Conservation (phyloP, 2,888 invertebrate genomes). For the Scaeva pyrastri region DNA sequence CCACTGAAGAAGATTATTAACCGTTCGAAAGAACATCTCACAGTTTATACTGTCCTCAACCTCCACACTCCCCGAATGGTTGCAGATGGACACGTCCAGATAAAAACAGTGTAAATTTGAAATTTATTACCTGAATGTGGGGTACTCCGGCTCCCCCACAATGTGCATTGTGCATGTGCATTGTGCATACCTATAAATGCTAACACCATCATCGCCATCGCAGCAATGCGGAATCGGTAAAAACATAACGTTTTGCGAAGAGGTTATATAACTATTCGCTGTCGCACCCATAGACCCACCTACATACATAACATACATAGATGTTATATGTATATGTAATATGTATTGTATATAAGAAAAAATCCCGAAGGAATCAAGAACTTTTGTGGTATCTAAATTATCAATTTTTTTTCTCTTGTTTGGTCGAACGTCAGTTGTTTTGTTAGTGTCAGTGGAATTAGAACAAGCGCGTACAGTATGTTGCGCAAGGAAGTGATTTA, state of each 20-base stretch:
- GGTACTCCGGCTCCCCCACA: constrained; percentile 70
- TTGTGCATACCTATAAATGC: constrained; percentile 24
- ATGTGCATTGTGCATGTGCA: background rate
- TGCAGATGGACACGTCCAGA: constrained; percentile 71
- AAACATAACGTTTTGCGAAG: constrained; percentile 22
- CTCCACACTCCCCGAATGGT: constrained; percentile 3
- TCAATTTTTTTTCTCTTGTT: constrained; percentile 63
- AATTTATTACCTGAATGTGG: constrained; percentile 75
- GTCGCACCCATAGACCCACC: constrained; percentile 65
- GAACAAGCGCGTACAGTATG: constrained; percentile 36
- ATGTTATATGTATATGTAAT: too few species aligned
- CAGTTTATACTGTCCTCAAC: constrained; percentile 56
- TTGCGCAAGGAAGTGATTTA: background rate
- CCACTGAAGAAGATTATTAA: constrained; percentile 74
- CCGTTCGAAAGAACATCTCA: constrained; percentile 68
- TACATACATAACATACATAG: too few species aligned
- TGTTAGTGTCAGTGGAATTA: constrained; percentile 51
- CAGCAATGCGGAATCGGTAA: constrained; percentile 3
- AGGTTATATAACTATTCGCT: constrained; percentile 60
- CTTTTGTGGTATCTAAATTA: constrained; percentile 64
- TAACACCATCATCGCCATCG: constrained; percentile 16
- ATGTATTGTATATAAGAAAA: constrained; percentile 1
- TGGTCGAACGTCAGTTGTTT: constrained; percentile 46
- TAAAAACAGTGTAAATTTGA: constrained; percentile 75
- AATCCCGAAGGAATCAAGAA: constrained; percentile 25